These are phyloP conservation scores for Geopemphigus sp. DNA, from an alignment of 1,140 invertebrate species.

Conservation along the genomic window DNA sequence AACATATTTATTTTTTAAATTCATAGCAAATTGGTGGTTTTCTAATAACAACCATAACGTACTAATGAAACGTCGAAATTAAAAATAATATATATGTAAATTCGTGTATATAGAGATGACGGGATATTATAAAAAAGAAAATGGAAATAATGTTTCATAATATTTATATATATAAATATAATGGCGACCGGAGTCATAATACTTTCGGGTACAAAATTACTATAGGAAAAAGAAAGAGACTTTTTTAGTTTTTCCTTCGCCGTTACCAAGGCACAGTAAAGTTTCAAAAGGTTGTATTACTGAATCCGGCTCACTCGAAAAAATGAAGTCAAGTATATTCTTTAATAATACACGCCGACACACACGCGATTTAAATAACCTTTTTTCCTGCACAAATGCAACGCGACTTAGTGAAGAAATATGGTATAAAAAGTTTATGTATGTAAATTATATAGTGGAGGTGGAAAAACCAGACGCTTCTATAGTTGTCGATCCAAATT, in stretches of 20 bases:
- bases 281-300: slow-evolving; percentile 7
- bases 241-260: neutral
- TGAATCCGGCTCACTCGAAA: slow-evolving; percentile 4
- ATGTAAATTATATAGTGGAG: neutral
- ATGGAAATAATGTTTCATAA: neutral
- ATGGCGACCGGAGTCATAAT: neutral
- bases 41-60: too few species aligned
- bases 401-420: neutral
- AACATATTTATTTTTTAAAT: too few species aligned
- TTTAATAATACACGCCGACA: slow-evolving; percentile 13
- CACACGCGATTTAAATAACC: neutral
- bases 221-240: too few species aligned
- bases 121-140: neutral
- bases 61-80: too few species aligned
- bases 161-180: neutral
- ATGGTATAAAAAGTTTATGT: neutral
- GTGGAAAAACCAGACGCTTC: slow-evolving; percentile 1
- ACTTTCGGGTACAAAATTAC: neutral
- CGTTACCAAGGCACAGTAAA: neutral
- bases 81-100: too few species aligned
- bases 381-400: neutral
- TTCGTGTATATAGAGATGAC: too few species aligned
- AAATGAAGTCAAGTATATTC: neutral
- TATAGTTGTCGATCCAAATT: slow-evolving; percentile 25
- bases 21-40: too few species aligned